These are phyloP conservation scores for Cyrtonyx montezumae DNA, from an alignment of 2,113 vertebrate species.

Conservation along the genomic window DNA sequence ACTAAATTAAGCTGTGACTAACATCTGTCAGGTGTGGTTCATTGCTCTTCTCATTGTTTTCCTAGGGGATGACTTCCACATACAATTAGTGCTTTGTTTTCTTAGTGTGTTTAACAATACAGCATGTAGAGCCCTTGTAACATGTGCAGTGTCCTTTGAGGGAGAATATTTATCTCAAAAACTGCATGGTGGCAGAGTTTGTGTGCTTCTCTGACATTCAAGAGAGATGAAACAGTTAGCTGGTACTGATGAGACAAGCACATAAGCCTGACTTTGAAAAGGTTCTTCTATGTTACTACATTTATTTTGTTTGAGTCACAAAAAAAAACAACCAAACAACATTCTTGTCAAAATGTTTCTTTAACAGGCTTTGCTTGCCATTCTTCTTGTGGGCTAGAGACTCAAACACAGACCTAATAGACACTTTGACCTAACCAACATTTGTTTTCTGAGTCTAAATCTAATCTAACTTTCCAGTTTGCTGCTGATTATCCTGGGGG, in stretches of 20 bases:
- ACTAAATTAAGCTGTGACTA: not conserved
- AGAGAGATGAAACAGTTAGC: slow-evolving; percentile 35
- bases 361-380: slow-evolving; percentile 23
- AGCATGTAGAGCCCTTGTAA: not conserved
- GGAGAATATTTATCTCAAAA: slow-evolving; percentile 22
- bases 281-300: slow-evolving; percentile 23
- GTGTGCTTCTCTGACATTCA: slow-evolving; percentile 17
- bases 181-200: not conserved
- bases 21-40: slow-evolving; percentile 12
- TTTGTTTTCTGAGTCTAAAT: not conserved
- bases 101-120: not conserved
- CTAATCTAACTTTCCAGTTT: not conserved
- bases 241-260: slow-evolving; percentile 33
- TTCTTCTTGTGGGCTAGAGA: slow-evolving; percentile 32
- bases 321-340: too few relatives aligned
- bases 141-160: not conserved
- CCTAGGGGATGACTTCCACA: not conserved
- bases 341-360: slow-evolving; percentile 56
- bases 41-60: not conserved
- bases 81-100: not conserved
- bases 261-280: slow-evolving; percentile 54
- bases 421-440: slow-evolving; percentile 14
- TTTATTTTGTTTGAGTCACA: slow-evolving; percentile 39
- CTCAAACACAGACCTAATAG: slow-evolving; percentile 32
- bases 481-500: not conserved